Base-by-base conservation (phyloP, 2,113 vertebrate species). In the Hydrochoerus hydrochaeris region DNA sequence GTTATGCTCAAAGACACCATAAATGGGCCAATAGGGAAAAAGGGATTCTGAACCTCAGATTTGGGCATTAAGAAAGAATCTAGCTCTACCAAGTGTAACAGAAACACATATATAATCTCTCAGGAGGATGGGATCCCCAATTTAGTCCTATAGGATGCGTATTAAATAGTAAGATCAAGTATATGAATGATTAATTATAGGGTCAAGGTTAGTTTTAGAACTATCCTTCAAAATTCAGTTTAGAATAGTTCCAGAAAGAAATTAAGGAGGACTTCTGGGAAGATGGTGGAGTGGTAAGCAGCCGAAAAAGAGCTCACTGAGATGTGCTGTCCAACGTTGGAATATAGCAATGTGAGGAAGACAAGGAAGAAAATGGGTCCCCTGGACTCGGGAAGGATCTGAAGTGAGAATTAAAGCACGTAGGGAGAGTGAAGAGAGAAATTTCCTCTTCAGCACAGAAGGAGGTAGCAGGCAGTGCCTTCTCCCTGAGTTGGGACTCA, bases 141-240 rank as follows among this genome's bases (percentile, higher is more conserved):
- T 63, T 85, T 88, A 92, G 73, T 41, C 17, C 44, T 28, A 82
- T 6, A 77, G 9, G 14, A 90, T 67, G 75, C 46, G 28, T 81
- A 90, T 82, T 8, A 82, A 85, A 67, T 93, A 90, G 83, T 93
- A 90, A 90, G 58, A 75, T 38, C 81, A 85, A 82, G 20, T 63
- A 83, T 65, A 86, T 46, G 65, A 82, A 83, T 87, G 19, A 83
- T 52, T 20, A 73, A 46, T 12, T 44, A 63, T 71, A 80, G n/a
- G 44, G 41, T 77, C 62, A 84, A 2, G n/a, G 46, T 46, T 54
- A n/a, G 24, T 13, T 24, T 81, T 19, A 88, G 49, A 94, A 5
- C 17, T 58, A 30, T 57, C 84, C 54, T 92, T 95, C 60, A 94
- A 89, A n/a, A 93, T 86, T 86, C 46, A 75, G 75, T 28, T 90